Conservation (phyloP, 1,140 invertebrate species). For the Tribolium madens region DNA sequence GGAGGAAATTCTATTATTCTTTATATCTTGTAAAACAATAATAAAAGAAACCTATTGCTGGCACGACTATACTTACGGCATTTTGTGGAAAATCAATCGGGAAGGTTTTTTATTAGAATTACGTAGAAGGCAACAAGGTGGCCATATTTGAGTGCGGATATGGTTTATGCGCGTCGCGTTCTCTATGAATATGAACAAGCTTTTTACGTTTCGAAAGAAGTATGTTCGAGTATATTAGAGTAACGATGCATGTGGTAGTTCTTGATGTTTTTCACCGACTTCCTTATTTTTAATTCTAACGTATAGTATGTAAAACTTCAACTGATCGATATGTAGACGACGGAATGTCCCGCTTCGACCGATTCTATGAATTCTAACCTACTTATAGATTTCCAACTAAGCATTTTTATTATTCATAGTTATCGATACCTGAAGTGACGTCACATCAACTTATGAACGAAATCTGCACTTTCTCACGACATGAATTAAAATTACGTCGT, state of each 20-base stretch:
- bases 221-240: conserved; percentile 13
- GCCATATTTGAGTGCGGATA: conserved; percentile 31
- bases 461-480: conserved; percentile 35
- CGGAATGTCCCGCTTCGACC: conserved; percentile 15
- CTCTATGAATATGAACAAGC: conserved; percentile 30
- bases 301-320: neutral
- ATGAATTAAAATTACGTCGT: conserved; percentile 34
- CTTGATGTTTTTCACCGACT: conserved; percentile 11
- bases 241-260: conserved; percentile 27
- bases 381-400: conserved; percentile 13
- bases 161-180: conserved; percentile 33
- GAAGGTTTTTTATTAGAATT: conserved; percentile 22
- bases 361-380: conserved; percentile 10
- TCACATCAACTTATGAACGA: neutral
- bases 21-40: conserved; percentile 32
- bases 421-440: conserved; percentile 15
- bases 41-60: conserved; percentile 38
- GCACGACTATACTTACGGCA: conserved; percentile 32
- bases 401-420: conserved; percentile 19
- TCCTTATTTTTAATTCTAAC: conserved; percentile 20
- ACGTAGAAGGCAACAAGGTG: conserved; percentile 23
- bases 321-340: conserved; percentile 7
- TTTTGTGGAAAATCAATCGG: conserved; percentile 35
- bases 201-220: conserved; percentile 32
- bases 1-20: conserved; percentile 37